These are phyloP conservation scores for Araneus ventricosus DNA, from an alignment of 1,140 invertebrate species.

Conservation along the genomic window DNA sequence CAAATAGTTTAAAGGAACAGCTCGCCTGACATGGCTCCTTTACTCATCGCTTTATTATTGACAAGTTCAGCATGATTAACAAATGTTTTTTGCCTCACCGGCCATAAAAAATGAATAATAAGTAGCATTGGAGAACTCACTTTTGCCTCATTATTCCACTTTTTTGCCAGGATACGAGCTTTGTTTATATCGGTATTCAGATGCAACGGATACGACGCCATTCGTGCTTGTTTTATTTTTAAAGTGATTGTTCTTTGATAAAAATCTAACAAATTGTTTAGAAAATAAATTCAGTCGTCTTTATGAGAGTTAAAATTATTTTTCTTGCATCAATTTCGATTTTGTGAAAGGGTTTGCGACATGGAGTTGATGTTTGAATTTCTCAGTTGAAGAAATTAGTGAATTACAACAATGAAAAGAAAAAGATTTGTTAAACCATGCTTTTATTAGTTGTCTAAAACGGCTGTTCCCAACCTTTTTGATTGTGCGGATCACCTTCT, in stretches of 20 bases:
- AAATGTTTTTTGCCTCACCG: neutral
- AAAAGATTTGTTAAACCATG: too few relatives aligned
- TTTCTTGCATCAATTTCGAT: too few relatives aligned
- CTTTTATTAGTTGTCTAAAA: too few relatives aligned
- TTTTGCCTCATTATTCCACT: neutral
- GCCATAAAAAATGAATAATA: slow-evolving; percentile 11
- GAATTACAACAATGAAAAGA: too few relatives aligned
- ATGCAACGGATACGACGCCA: neutral
- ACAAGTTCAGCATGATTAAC: slow-evolving; percentile 35
- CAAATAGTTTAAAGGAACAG: slow-evolving; percentile 35
- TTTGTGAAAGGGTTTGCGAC: too few relatives aligned
- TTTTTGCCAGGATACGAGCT: slow-evolving; percentile 15
- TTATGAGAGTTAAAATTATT: too few relatives aligned
- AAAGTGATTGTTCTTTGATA: neutral
- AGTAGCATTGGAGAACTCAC: neutral
- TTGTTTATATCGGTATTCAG: neutral
- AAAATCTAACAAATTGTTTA: neutral
- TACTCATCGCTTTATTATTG: slow-evolving; percentile 33
- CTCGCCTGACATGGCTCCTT: slow-evolving; percentile 4
- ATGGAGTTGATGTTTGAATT: too few relatives aligned
- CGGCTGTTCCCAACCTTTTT: too few relatives aligned
- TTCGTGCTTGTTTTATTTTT: neutral
- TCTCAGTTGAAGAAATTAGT: too few relatives aligned
- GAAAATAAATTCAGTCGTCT: too few relatives aligned
- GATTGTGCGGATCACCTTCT: too few relatives aligned